Conservation (phyloP, 2,797 vertebrate species). For the Sphaeramia orbicularis region DNA sequence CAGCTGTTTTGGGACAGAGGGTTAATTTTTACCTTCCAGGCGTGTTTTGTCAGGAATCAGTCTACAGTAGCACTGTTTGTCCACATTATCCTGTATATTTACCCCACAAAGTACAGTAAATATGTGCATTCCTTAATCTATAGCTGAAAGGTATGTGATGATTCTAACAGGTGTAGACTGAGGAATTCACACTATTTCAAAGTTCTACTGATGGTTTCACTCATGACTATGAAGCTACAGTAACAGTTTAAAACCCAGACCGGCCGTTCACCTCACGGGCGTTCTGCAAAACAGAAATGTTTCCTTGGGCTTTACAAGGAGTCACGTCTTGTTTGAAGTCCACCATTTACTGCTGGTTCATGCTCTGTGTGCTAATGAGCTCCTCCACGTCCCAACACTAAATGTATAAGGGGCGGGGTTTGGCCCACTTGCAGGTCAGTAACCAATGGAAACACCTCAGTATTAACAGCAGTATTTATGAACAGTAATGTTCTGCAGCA, state of each 20-base stretch:
- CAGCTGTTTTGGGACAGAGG: constrained; percentile 75
- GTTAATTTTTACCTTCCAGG: constrained; percentile 65
- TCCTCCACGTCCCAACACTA: constrained; percentile 49
- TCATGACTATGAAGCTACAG: background rate
- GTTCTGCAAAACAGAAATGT: constrained; percentile 31
- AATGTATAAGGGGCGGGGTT: constrained; percentile 50
- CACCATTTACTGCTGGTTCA: constrained; percentile 46
- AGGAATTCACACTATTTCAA: background rate
- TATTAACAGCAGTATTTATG: constrained; percentile 62
- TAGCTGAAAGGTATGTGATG: too few relatives aligned
- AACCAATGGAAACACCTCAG: constrained; percentile 57
- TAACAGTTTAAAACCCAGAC: background rate
- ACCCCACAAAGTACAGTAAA: background rate
- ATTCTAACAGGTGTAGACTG: background rate
- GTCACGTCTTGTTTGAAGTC: constrained; percentile 69
- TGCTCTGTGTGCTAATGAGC: constrained; percentile 53
- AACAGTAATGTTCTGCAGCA: constrained; percentile 43
- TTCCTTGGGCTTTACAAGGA: constrained; percentile 58
- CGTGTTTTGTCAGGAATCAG: constrained; percentile 66
- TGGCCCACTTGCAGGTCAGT: constrained; percentile 10
- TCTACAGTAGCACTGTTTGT: constrained; percentile 10
- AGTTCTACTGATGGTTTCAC: background rate
- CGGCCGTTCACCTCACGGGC: constrained; percentile 15
- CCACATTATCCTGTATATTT: constrained; percentile 10
- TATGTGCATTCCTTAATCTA: too few relatives aligned